These are phyloP conservation scores for Apodemia zela DNA, from an alignment of 2,888 invertebrate genomes.

Conservation along the genomic window DNA sequence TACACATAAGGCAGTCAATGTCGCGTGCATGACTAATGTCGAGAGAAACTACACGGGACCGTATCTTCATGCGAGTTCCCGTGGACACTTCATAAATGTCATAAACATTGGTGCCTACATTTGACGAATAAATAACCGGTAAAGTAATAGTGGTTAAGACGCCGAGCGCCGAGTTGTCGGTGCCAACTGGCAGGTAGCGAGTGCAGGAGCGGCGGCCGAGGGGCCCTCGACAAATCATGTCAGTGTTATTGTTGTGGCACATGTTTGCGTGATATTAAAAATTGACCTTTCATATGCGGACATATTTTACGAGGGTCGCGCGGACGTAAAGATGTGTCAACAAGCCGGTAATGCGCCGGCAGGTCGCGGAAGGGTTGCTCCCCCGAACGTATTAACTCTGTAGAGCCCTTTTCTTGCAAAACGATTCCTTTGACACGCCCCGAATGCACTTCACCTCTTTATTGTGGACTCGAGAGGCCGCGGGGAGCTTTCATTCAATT, in stretches of 20 bases:
- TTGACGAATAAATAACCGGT: background rate
- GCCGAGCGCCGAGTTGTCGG: too few species aligned
- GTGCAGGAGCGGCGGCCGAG: too few species aligned
- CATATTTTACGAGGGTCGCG: conserved; percentile 26
- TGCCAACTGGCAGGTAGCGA: too few species aligned
- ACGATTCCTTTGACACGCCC: conserved; percentile 56
- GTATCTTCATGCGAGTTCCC: too few species aligned
- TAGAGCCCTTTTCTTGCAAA: conserved; percentile 42
- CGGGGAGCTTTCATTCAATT: conserved; percentile 34
- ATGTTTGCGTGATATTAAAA: conserved; percentile 20
- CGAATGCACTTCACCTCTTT: conserved; percentile 37
- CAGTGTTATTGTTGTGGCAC: conserved; percentile 11
- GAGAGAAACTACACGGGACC: too few species aligned
- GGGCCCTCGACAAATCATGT: background rate
- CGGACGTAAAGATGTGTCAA: conserved; percentile 35
- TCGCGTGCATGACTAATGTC: too few species aligned
- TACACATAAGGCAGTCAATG: too few species aligned
- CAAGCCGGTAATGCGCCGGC: conserved; percentile 33
- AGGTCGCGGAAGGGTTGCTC: conserved; percentile 34
- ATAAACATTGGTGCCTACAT: background rate
- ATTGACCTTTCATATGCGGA: conserved; percentile 21
- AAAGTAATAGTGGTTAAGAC: background rate
- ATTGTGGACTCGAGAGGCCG: conserved; percentile 27
- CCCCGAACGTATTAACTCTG: conserved; percentile 57
- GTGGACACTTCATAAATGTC: too few species aligned